Percentiles rank a stretch among this genome's conserved stretches.
These are phyloP conservation scores for Phoenicopterus ruber DNA, from an alignment of 2,113 vertebrate genomes.

Conservation along the genomic window DNA sequence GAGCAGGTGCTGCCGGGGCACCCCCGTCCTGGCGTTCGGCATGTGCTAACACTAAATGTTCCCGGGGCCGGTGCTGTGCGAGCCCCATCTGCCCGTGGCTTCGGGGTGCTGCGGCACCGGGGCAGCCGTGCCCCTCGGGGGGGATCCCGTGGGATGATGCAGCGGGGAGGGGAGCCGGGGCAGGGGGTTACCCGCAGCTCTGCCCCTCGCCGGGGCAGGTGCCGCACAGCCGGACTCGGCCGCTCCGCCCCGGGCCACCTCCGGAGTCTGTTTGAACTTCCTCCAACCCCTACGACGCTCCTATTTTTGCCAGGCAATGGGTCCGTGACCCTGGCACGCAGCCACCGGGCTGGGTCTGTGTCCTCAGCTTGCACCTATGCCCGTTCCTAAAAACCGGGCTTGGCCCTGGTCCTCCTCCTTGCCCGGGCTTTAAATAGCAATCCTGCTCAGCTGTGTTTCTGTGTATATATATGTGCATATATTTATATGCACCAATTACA, in stretches of 20 bases:
- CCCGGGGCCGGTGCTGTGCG: rapidly evolving
- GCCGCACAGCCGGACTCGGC: rapidly evolving
- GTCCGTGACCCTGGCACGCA: background rate
- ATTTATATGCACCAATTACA: background rate
- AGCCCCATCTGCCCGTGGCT: rapidly evolving
- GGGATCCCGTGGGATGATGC: rapidly evolving
- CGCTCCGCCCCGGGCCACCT: rapidly evolving
- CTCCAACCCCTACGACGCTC: rapidly evolving
- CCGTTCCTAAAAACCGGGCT: background rate
- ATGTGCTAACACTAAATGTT: rapidly evolving
- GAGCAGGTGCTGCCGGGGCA: background rate
- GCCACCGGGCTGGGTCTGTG: background rate
- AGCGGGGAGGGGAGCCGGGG: background rate
- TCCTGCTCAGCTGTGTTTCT: background rate
- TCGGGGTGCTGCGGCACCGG: background rate
- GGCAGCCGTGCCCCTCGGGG: rapidly evolving
- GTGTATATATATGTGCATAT: rapidly evolving
- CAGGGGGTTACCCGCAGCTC: background rate
- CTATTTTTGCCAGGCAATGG: background rate
- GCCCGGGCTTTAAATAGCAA: constrained; percentile 5
- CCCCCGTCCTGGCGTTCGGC: rapidly evolving
- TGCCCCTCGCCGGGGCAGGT: background rate
- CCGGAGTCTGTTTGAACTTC: background rate
- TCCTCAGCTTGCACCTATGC: background rate
- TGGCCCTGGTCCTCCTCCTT: background rate